These are phyloP conservation scores for Thalassophryne amazonica DNA, from an alignment of 2,797 vertebrate genomes.

Conservation along the genomic window DNA sequence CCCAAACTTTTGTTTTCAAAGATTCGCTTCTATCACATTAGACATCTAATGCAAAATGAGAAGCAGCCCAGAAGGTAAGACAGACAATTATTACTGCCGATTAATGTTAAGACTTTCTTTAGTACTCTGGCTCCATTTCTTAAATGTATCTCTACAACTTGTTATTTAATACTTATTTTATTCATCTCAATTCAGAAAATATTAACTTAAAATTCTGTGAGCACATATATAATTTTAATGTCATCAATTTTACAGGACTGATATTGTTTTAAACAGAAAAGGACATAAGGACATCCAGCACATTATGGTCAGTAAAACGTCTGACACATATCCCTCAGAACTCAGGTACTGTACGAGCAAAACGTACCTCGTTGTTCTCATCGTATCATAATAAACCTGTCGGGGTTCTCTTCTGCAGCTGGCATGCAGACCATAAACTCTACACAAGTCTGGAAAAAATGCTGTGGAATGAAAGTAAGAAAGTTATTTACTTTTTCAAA, in stretches of 20 bases:
- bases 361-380: no score
- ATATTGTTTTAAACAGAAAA: constrained; percentile 46
- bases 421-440: constrained; percentile 15
- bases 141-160: no score
- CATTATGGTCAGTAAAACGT: constrained; percentile 27
- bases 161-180: no score
- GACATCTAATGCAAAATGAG: constrained; percentile 58
- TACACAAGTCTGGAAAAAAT: constrained; percentile 48
- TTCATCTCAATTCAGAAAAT: no score
- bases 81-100: neutral
- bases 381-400: neutral
- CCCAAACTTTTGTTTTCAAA: constrained; percentile 67
- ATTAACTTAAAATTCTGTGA: no score
- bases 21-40: constrained; percentile 54
- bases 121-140: neutral
- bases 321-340: constrained; percentile 18
- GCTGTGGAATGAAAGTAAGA: constrained; percentile 67
- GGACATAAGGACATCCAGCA: constrained; percentile 36
- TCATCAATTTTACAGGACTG: constrained; percentile 33
- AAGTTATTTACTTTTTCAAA: neutral
- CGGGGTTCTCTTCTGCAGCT: constrained; percentile 25
- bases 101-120: neutral
- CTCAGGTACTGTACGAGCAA: constrained; percentile 34
- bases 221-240: neutral
- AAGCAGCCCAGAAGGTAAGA: constrained; percentile 60